A percentile compares a stretch with the other conserved stretches of the same genome.
Conservation (phyloP, 2,797 vertebrate genomes). For the Poeciliopsis turneri region DNA sequence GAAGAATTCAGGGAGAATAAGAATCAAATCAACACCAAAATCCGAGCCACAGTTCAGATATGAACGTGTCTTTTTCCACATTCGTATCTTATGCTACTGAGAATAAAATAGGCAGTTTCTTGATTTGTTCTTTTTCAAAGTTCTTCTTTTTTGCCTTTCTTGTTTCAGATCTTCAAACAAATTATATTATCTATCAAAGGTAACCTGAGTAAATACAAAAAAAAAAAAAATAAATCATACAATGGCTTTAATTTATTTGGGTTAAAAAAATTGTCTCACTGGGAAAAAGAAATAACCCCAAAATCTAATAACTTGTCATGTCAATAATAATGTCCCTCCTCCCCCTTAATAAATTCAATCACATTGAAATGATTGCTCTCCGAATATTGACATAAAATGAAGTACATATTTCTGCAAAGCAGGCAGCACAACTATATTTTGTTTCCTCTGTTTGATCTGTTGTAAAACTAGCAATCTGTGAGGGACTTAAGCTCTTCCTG, state of each 20-base stretch:
- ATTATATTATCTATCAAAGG: neutral
- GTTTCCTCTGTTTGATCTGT: neutral
- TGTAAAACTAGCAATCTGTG: neutral
- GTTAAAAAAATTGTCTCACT: neutral
- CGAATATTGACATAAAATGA: neutral
- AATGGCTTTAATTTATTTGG: neutral
- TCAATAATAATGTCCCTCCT: no score
- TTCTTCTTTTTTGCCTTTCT: constrained; percentile 1
- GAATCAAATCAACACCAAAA: neutral
- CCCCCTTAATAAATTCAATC: neutral
- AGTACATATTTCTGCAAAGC: neutral
- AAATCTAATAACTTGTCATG: neutral
- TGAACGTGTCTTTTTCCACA: neutral
- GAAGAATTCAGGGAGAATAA: neutral
- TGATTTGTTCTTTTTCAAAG: neutral
- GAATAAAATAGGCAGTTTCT: neutral
- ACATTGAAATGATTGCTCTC: neutral
- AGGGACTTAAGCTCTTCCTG: constrained; percentile 80
- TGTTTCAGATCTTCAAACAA: neutral
- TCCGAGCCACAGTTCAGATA: neutral
- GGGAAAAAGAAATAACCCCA: neutral
- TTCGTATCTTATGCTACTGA: neutral
- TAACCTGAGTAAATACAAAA: neutral
- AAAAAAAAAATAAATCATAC: neutral
- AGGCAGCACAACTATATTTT: neutral